Evolutionary conservation across 2,797 vertebrate genomes (phyloP).

Genomic region (Sebastes oblongus): DNA sequence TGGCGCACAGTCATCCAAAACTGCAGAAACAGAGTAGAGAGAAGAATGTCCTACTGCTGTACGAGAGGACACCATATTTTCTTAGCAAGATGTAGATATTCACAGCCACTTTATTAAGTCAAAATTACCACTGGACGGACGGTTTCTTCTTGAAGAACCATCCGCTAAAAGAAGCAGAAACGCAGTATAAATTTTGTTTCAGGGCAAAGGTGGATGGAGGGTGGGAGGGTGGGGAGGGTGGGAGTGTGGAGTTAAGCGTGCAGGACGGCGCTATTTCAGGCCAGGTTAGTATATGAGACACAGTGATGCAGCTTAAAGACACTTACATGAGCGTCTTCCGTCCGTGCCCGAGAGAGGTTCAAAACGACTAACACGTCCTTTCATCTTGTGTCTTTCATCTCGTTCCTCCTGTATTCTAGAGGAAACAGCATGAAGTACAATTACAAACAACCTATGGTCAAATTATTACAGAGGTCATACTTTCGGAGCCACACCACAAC

Average conservation of each 20-base stretch:
- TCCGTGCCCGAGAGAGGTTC: conserved; percentile 92
- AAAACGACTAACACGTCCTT: conserved; percentile 97
- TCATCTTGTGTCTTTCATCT: conserved; percentile 96
- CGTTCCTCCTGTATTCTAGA: conserved; percentile 97
- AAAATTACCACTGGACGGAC: conserved; percentile 97
- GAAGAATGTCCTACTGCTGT: conserved; percentile 51
- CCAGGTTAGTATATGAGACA: conserved; percentile 22
- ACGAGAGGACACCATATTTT: conserved; percentile 35
- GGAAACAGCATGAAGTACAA: conserved; percentile 7
- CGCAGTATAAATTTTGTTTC: conserved; percentile 79
- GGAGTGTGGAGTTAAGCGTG: conserved; percentile 27
- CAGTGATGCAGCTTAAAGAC: neutral
- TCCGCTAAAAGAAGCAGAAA: conserved; percentile 90
- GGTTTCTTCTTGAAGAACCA: conserved; percentile 97
- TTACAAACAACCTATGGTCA: neutral
- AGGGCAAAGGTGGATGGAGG: conserved; percentile 43
- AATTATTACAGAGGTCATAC: neutral
- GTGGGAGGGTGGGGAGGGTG: neutral
- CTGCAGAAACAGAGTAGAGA: conserved; percentile 81
- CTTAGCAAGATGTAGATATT: conserved; percentile 67
- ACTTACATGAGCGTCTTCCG: conserved; percentile 93
- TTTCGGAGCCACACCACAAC: neutral
- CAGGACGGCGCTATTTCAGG: conserved; percentile 22
- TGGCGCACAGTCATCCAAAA: conserved; percentile 96
- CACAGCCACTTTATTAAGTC: conserved; percentile 77